Conservation (phyloP, 2,888 invertebrate species). For the Homarus gammarus region DNA sequence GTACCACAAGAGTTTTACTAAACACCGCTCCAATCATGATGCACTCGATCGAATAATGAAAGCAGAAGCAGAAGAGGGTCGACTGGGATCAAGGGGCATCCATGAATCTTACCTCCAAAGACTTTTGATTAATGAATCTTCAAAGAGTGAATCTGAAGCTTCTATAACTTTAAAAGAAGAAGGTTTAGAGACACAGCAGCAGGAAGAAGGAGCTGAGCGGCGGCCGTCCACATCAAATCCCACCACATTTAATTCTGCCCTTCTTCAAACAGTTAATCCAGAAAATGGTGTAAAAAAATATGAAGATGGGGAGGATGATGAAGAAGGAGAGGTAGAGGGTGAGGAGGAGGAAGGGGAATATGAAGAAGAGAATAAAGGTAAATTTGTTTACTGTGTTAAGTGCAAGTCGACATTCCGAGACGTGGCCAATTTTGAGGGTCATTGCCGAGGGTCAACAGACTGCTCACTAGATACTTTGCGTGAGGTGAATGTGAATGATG, state of each 20-base stretch:
- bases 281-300: conserved; percentile 64
- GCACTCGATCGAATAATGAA: conserved; percentile 76
- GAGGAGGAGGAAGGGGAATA: conserved; percentile 73
- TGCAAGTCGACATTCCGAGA: conserved; percentile 75
- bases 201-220: conserved; percentile 64
- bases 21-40: conserved; percentile 89
- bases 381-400: conserved; percentile 73
- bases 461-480: conserved; percentile 72
- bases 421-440: conserved; percentile 69
- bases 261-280: conserved; percentile 55
- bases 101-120: conserved; percentile 68
- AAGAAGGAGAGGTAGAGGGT: conserved; percentile 57
- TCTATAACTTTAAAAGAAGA: conserved; percentile 63
- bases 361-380: conserved; percentile 74
- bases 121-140: conserved; percentile 66
- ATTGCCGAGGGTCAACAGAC: conserved; percentile 69
- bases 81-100: conserved; percentile 84
- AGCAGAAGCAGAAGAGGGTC: conserved; percentile 70
- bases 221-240: conserved; percentile 65
- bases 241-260: conserved; percentile 52
- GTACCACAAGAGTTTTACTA: conserved; percentile 93
- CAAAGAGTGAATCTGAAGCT: conserved; percentile 65
- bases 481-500: conserved; percentile 71
- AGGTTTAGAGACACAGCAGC: conserved; percentile 37
- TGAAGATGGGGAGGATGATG: conserved; percentile 65